Percentiles rank a stretch among this genome's conserved stretches.
Conservation (phyloP, 2,113 vertebrate genomes). For the Felis catus region F.catus_Fca126_mat1.0 CM031413.1:123281501-123282000, state of each 20-base stretch:
- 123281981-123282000: neutral
- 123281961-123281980: conserved; percentile 48
- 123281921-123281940: neutral
- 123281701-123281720: neutral
- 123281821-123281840: conserved; percentile 39
- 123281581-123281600: neutral
- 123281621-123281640: neutral
- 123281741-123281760: conserved; percentile 38
- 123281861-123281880: conserved; percentile 48
- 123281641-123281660: neutral
- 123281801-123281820: conserved; percentile 70
- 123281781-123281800: conserved; percentile 34
- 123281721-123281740: neutral
- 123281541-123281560: neutral
- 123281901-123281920: neutral
- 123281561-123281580: neutral
- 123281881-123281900: conserved; percentile 27
- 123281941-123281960: conserved; percentile 38
- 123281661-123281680: neutral
- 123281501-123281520: neutral
- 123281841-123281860: conserved; percentile 64
- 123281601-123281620: neutral
- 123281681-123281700: neutral
- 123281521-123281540: neutral
- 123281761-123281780: conserved; percentile 48